A percentile compares a stretch with the other conserved stretches of the same genome.
These are phyloP conservation scores for Chrysogorgia sp. DNA, from an alignment of 92 coral and sea anemone species.

Conservation along the genomic window DNA sequence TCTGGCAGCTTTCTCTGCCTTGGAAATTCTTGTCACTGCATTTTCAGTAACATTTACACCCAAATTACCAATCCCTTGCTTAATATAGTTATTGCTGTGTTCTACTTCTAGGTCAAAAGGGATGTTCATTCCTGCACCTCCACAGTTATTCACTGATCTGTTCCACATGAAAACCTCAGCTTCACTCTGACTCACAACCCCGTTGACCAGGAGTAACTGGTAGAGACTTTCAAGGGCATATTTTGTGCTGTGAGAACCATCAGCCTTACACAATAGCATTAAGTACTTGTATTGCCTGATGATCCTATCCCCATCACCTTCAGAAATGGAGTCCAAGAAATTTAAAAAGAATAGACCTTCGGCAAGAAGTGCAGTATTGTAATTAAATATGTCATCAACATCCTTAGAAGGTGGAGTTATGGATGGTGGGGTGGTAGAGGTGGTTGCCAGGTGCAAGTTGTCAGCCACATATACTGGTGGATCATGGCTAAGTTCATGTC, in stretches of 20 bases:
- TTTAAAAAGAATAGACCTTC: slow-evolving; percentile 49
- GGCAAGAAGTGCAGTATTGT: slow-evolving; percentile 46
- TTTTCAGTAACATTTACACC: slow-evolving; percentile 41
- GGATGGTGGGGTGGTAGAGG: neutral
- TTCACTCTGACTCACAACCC: slow-evolving; percentile 24
- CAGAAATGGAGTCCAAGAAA: slow-evolving; percentile 51
- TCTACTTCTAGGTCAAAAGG: slow-evolving; percentile 41
- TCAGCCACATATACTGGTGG: slow-evolving; percentile 6
- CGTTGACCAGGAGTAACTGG: slow-evolving; percentile 10
- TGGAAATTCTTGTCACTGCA: slow-evolving; percentile 52
- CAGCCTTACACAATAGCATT: slow-evolving; percentile 56
- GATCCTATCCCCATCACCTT: slow-evolving; percentile 49
- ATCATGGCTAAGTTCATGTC: neutral
- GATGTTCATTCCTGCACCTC: slow-evolving; percentile 49
- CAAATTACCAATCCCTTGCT: slow-evolving; percentile 47
- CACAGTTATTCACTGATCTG: slow-evolving; percentile 53
- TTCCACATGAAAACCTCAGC: slow-evolving; percentile 42
- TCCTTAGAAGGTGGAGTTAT: neutral
- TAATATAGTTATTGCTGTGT: too few species aligned
- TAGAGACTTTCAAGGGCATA: slow-evolving; percentile 58
- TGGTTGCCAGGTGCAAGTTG: neutral
- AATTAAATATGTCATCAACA: slow-evolving; percentile 42
- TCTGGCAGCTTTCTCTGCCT: slow-evolving; percentile 52
- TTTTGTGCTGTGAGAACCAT: slow-evolving; percentile 44
- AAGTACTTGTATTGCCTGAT: slow-evolving; percentile 58